Base-by-base conservation (phyloP, 1,140 invertebrate genomes). In the Anastrepha obliqua region DNA sequence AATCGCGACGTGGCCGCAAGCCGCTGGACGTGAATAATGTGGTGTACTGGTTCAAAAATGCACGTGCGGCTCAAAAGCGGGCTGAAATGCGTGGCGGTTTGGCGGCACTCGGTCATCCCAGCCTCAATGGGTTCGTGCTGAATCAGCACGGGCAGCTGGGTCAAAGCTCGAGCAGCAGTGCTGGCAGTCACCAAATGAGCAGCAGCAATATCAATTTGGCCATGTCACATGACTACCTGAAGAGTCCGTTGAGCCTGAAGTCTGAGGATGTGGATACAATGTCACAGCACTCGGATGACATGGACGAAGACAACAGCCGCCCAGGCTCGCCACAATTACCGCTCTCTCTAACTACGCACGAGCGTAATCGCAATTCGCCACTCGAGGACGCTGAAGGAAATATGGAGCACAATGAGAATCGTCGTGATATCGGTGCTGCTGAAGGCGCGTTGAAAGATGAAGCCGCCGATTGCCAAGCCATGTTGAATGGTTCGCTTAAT, bases 31-130 rank as follows among this genome's bases (percentile, higher is more conserved):
- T 99, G 1, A 99, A 99, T 91, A 99, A 99, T 93, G 98, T 99
- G 13, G 98, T 99, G 39, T 99, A 99, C 93, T 99, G 98, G 98
- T 99, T 99, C 93, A 99, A 99, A 94, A 99, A 99, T 93, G 98
- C 98, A 0, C 95, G 98, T 86, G 98, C 98, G 11, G 98, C 98
- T 2, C 97, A 98, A 93, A 98, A 99, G 91, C 94, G 98, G 64
- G 97, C 97, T 0, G 97, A 97, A 93, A 95, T 96, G 87, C 94
- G 97, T 6, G 94, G 94, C 29, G 91, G 91, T 3, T 55, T 87
- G 90, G 94, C 85, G 13, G 91, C 91, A 3, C 39, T 92, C 62
- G 91, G 91, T 0, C 91, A 92, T 67, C 91, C 89, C 0, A 90
- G 91, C 88, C 91, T 92, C 89, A 93, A 93, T 70, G 92, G 92